phyloP scores from a whole-genome alignment of 2,888 invertebrate genomes.

The Physocephala rufipes region DNA sequence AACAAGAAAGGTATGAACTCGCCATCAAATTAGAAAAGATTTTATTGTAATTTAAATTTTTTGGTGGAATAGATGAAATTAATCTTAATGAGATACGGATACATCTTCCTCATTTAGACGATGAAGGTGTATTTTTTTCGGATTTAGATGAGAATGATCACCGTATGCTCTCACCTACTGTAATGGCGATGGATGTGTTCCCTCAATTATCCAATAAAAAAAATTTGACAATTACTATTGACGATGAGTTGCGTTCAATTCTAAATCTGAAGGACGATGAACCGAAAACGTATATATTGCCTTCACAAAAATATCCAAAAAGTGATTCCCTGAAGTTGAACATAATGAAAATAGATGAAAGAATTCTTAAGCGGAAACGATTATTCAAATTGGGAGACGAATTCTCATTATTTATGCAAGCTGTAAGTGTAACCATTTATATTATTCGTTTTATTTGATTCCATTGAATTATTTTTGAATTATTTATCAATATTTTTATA shows the following conservation, averaged over 20 bases:
- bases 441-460: too few species aligned
- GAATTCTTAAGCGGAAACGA: slow-evolving; percentile 44
- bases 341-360: slow-evolving; percentile 51
- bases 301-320: slow-evolving; percentile 20
- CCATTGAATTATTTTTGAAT: too few species aligned
- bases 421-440: slow-evolving; percentile 49
- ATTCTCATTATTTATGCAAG: slow-evolving; percentile 51
- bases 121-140: slow-evolving; percentile 62
- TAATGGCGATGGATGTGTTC: slow-evolving; percentile 54
- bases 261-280: slow-evolving; percentile 33
- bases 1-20: neutral
- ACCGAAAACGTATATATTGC: slow-evolving; percentile 39
- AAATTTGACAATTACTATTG: slow-evolving; percentile 53
- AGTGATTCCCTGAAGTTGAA: slow-evolving; percentile 43
- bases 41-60: slow-evolving; percentile 12
- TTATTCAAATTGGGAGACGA: slow-evolving; percentile 52
- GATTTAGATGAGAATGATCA: slow-evolving; percentile 58
- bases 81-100: slow-evolving; percentile 44
- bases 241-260: slow-evolving; percentile 50
- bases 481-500: too few species aligned
- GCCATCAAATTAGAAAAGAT: neutral
- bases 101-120: slow-evolving; percentile 51
- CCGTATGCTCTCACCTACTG: slow-evolving; percentile 54
- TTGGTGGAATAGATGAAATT: slow-evolving; percentile 27
- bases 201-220: slow-evolving; percentile 51